These are phyloP conservation scores for Phlogophora meticulosa DNA, from an alignment of 2,888 invertebrate genomes.

Conservation along the genomic window DNA sequence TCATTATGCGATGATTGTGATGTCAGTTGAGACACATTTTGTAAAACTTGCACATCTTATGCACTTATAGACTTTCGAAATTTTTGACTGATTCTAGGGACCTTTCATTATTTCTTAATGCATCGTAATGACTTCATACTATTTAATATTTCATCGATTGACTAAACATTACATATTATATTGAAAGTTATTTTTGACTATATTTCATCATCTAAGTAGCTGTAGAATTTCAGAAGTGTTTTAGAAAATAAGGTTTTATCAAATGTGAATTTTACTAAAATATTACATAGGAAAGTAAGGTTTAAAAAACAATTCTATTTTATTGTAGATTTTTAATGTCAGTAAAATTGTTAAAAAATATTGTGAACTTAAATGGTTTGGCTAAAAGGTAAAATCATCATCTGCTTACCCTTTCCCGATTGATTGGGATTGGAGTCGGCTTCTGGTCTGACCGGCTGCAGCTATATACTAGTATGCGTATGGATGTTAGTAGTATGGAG, in stretches of 20 bases:
- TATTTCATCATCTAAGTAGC: slow-evolving; percentile 12
- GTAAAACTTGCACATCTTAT: slow-evolving; percentile 18
- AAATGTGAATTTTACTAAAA: background rate
- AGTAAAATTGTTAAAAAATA: background rate
- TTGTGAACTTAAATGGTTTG: too few relatives aligned
- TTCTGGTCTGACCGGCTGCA: too few relatives aligned
- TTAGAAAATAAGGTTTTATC: slow-evolving; percentile 1
- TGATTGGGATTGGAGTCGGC: too few relatives aligned
- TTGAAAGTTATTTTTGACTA: slow-evolving; percentile 6
- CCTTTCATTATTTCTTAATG: slow-evolving; percentile 36
- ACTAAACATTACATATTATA: background rate
- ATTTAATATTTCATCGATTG: slow-evolving; percentile 14
- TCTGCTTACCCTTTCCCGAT: too few relatives aligned
- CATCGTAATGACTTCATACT: slow-evolving; percentile 16
- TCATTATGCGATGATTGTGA: background rate
- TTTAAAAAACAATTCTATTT: background rate
- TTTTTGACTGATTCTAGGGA: slow-evolving; percentile 56
- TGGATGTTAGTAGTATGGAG: too few relatives aligned
- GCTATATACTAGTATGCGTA: too few relatives aligned
- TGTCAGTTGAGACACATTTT: slow-evolving; percentile 9
- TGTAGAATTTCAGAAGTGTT: slow-evolving; percentile 17
- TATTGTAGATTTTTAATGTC: background rate
- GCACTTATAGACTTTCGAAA: slow-evolving; percentile 29
- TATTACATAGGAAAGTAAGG: background rate
- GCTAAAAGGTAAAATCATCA: too few relatives aligned